Evolutionary conservation across 2,113 vertebrate species (phyloP).

Genomic region (Polypterus senegalus): DNA sequence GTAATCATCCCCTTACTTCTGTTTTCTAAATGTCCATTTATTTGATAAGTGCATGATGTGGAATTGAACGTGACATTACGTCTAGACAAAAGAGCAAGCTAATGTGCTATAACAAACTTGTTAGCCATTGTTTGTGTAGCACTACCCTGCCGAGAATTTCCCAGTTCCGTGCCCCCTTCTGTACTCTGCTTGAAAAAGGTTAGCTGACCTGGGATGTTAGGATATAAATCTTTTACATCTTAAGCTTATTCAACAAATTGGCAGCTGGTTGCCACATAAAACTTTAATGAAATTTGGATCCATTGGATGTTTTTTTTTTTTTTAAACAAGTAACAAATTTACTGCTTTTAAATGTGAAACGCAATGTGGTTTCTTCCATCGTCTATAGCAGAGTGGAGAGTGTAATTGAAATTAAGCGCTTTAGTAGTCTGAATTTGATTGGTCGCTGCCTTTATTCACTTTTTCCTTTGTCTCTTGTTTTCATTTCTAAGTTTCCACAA

Average conservation of each 20-base stretch:
- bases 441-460: no score
- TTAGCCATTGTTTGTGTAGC: constrained; percentile 68
- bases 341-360: no score
- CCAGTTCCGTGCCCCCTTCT: not conserved
- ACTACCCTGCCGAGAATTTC: constrained; percentile 49
- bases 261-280: constrained; percentile 32
- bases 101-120: constrained; percentile 95
- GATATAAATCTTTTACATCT: constrained; percentile 42
- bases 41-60: constrained; percentile 64
- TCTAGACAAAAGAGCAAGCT: constrained; percentile 89
- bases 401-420: no score
- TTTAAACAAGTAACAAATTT: no score
- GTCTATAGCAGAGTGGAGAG: no score
- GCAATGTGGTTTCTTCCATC: no score
- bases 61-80: constrained; percentile 83
- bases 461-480: no score
- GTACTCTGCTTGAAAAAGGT: constrained; percentile 27
- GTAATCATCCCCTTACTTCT: no score
- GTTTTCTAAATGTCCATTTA: constrained; percentile 35
- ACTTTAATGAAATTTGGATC: constrained; percentile 22
- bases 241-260: constrained; percentile 38
- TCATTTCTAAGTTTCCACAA: no score
- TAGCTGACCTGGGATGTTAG: constrained; percentile 41
- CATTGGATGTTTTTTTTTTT: no score
- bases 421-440: no score